phyloP scores from a whole-genome alignment of 2,113 vertebrate genomes.

The Mesitornis unicolor region DNA sequence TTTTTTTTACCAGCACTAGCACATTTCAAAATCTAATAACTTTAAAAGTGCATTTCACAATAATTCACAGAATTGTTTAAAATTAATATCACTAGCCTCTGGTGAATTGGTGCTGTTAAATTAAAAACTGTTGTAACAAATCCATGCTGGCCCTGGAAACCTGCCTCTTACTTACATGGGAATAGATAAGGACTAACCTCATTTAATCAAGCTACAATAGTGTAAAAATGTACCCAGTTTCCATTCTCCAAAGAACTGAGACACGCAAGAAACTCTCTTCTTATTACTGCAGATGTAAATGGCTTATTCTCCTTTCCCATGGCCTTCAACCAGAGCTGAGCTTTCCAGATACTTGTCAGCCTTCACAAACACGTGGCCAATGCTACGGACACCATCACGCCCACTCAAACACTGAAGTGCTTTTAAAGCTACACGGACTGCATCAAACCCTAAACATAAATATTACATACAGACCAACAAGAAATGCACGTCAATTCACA shows the following conservation, averaged over 20 bases:
- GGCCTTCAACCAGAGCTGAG: not conserved
- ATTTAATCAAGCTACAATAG: not conserved
- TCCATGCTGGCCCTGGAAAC: not conserved
- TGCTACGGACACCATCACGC: fast-evolving
- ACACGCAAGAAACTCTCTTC: not conserved
- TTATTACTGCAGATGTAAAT: not conserved
- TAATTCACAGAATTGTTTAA: not conserved
- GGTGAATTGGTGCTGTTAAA: not conserved
- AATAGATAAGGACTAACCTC: not conserved
- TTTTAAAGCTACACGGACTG: not conserved
- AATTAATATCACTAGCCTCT: not conserved
- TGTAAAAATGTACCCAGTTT: not conserved
- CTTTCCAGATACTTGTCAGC: not conserved
- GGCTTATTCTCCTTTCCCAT: not conserved
- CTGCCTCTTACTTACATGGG: not conserved
- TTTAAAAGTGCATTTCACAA: not conserved
- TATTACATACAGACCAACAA: fast-evolving
- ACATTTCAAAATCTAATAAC: not conserved
- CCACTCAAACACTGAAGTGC: not conserved
- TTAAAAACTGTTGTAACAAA: not conserved
- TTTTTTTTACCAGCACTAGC: not conserved
- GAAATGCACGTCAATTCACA: too few species aligned
- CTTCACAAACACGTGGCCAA: not conserved
- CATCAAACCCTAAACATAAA: not conserved
- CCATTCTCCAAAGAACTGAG: not conserved